Evolutionary conservation across 2,113 vertebrate species (phyloP).

Genomic region (Oryzias woworae): DNA sequence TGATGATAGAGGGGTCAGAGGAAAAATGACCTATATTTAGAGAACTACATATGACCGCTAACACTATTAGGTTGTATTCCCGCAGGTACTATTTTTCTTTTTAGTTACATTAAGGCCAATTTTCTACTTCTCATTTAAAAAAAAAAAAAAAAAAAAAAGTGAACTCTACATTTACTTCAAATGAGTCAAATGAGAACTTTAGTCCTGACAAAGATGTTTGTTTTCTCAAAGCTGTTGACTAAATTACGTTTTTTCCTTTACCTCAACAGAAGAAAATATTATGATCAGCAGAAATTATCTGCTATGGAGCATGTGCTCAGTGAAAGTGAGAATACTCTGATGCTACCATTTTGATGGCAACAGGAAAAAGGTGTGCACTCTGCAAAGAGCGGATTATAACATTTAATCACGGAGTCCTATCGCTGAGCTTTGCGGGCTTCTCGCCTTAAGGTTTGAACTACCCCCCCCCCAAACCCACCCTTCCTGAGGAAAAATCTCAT

Average conservation of each 20-base stretch:
- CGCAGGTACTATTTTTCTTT: neutral
- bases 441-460: constrained; percentile 78
- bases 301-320: constrained; percentile 38
- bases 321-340: constrained; percentile 40
- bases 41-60: constrained; percentile 10
- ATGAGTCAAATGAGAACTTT: too few relatives aligned
- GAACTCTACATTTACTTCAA: too few relatives aligned
- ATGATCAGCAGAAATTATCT: constrained; percentile 10
- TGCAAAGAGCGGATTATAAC: constrained; percentile 58
- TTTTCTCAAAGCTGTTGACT: too few relatives aligned
- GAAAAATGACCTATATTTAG: constrained; percentile 17
- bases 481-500: constrained; percentile 76
- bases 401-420: constrained; percentile 67
- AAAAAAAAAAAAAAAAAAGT: too few relatives aligned
- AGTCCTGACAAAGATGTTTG: too few relatives aligned
- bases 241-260: too few relatives aligned
- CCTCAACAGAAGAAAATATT: neutral
- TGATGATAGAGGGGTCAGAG: constrained; percentile 46
- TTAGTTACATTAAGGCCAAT: neutral
- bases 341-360: constrained; percentile 30
- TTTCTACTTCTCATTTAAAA: neutral
- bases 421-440: constrained; percentile 49
- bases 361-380: constrained; percentile 44
- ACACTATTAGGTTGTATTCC: neutral
- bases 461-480: constrained; percentile 53